Conservation (phyloP, 1,140 invertebrate genomes). For the Heliothis virescens region DNA sequence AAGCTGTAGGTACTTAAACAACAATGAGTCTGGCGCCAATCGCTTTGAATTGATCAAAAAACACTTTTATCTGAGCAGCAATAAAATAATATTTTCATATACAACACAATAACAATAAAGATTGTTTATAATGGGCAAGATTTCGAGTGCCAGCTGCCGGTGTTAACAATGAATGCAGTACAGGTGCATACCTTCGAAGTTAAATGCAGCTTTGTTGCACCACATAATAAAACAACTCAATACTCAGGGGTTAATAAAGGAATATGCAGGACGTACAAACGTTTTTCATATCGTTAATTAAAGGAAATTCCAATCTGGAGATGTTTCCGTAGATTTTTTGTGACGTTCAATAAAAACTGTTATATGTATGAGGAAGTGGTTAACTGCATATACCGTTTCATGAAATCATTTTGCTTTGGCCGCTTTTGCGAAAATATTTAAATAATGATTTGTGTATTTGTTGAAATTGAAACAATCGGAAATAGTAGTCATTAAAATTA, state of each 20-base stretch:
- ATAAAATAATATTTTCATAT: conserved; percentile 3
- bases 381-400: neutral
- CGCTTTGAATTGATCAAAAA: neutral
- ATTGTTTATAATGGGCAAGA: neutral
- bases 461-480: conserved; percentile 3
- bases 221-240: conserved; percentile 5
- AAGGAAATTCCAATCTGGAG: conserved; percentile 30
- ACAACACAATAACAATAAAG: conserved; percentile 7
- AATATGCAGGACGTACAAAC: conserved; percentile 14
- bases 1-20: neutral
- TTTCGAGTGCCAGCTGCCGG: neutral
- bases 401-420: neutral
- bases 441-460: too few relatives aligned
- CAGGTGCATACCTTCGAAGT: neutral
- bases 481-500: conserved; percentile 33
- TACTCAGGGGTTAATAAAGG: neutral
- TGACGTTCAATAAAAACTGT: neutral
- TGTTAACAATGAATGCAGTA: conserved; percentile 7
- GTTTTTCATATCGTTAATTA: conserved; percentile 7
- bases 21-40: neutral
- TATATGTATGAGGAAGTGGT: conserved; percentile 3
- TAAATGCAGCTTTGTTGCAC: conserved; percentile 18
- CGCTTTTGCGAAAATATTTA: neutral
- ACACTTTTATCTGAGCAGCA: neutral
- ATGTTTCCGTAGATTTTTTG: conserved; percentile 19